A percentile compares a stretch with the other conserved stretches of the same genome.
phyloP scores from a whole-genome alignment of 2,888 invertebrate species.

The Phorcus lineatus region DNA sequence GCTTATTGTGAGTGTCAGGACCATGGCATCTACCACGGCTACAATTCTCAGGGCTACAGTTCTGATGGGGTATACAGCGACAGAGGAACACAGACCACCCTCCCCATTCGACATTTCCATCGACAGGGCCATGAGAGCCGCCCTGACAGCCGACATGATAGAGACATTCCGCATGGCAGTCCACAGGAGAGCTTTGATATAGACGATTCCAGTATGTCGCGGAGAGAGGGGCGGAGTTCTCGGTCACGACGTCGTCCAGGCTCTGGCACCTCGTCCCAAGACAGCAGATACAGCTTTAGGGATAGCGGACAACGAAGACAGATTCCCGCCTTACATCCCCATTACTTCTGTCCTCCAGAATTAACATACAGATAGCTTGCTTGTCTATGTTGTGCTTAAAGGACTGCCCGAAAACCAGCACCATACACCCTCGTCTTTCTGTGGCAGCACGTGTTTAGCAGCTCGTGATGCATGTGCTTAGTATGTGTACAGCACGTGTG shows the following conservation, averaged over 20 bases:
- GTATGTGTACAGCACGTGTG: too few relatives aligned
- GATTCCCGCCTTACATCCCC: slow-evolving; percentile 28
- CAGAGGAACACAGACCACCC: slow-evolving; percentile 21
- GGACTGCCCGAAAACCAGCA: neutral
- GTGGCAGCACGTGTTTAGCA: neutral
- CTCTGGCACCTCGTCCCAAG: slow-evolving; percentile 6
- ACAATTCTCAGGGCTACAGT: slow-evolving; percentile 2
- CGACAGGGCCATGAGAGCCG: slow-evolving; percentile 6
- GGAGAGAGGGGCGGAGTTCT: slow-evolving; percentile 1
- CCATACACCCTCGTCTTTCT: slow-evolving; percentile 12
- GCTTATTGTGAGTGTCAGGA: slow-evolving; percentile 27
- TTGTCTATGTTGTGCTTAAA: neutral
- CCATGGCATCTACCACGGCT: neutral
- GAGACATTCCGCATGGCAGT: slow-evolving; percentile 2
- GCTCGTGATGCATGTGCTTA: too few relatives aligned
- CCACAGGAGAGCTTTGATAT: slow-evolving; percentile 20
- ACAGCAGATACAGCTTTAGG: slow-evolving; percentile 16
- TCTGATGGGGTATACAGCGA: slow-evolving; percentile 19
- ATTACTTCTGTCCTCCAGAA: slow-evolving; percentile 29
- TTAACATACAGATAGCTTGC: slow-evolving; percentile 8
- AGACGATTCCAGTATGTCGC: slow-evolving; percentile 26
- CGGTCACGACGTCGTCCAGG: slow-evolving; percentile 20
- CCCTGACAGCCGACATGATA: neutral
- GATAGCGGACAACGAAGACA: slow-evolving; percentile 13
- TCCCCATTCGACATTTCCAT: slow-evolving; percentile 20